Evolutionary conservation across 2,888 invertebrate genomes (phyloP), one percentile per base, ranked within the genome.

Genomic region (Cantharis rustica): DNA sequence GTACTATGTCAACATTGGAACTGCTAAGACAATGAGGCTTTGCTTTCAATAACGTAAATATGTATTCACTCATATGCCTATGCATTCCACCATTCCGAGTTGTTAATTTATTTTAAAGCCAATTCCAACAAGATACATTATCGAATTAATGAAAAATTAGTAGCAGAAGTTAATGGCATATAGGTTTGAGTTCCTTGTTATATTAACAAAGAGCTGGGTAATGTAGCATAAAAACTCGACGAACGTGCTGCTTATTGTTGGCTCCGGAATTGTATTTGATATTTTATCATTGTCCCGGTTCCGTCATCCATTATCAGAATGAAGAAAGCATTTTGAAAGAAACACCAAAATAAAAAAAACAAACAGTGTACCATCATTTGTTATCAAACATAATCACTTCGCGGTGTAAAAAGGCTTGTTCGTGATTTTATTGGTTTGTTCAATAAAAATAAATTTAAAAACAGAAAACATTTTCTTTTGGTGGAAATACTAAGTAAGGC

Each of bases 1-100:
- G 77, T 78, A 79, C 78, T 74, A 75, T 74, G 78, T 78, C 79
- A 81, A 81, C 80, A 82, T 81, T 66, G 64, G 20, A 66, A 66
- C 64, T 20, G 16, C 64, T 66, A 66, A 66, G 64, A 66, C 64
- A 66, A 66, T 66, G 64, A 66, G 64, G 64, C 13, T 66, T 13
- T 17, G 9, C 23, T 66, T 66, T 66, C 23, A 66, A 66, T 66
- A 20, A 66, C n/a, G 64, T 20, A 66, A 66, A 66, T 66, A 20
- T 64, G 13, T n/a, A 20, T 13, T 64, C 7, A 17, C 13, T 20
- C 17, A 20, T 20, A 20, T 10, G 1, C 23, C 23, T 64, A 16
- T 17, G 3, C 17, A 17, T 17, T 17, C 5, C 2, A 13, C 11
- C 20, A 17, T 20, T 64, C 3, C 64, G 13, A n/a, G 2, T 23